Percentiles rank a stretch among this genome's conserved stretches.
phyloP scores from a whole-genome alignment of 2,888 invertebrate species.

The Netelia fuscicornis region DNA sequence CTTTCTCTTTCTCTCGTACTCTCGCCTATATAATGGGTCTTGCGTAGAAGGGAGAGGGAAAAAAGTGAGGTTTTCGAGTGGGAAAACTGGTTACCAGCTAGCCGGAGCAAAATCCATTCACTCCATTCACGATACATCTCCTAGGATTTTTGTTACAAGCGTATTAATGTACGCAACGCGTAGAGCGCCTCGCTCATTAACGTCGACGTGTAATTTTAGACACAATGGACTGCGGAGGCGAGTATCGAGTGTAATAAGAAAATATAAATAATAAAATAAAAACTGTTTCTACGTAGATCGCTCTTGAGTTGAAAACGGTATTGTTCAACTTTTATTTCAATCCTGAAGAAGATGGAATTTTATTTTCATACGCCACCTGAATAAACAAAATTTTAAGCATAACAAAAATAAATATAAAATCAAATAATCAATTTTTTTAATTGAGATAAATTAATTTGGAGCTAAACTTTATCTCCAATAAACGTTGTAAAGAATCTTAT shows the following conservation, averaged over 20 bases:
- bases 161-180: neutral
- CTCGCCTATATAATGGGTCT: constrained; percentile 48
- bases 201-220: constrained; percentile 4
- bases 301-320: too few relatives aligned
- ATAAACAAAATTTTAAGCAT: neutral
- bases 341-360: neutral
- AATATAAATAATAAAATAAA: neutral
- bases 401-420: neutral
- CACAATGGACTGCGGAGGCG: neutral
- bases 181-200: neutral
- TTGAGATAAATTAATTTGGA: neutral
- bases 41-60: neutral
- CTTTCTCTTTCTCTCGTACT: constrained; percentile 6
- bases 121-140: constrained; percentile 54
- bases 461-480: too few relatives aligned
- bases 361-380: neutral
- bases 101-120: constrained; percentile 56
- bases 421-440: neutral
- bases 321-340: too few relatives aligned
- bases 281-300: too few relatives aligned
- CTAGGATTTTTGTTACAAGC: neutral
- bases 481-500: too few relatives aligned
- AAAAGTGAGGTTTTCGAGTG: constrained; percentile 61
- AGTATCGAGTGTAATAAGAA: neutral
- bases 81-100: constrained; percentile 65